A percentile compares a stretch with the other conserved stretches of the same genome.
These are phyloP conservation scores for Rhinolophus sinicus DNA, from an alignment of 2,113 vertebrate genomes.

Conservation along the genomic window DNA sequence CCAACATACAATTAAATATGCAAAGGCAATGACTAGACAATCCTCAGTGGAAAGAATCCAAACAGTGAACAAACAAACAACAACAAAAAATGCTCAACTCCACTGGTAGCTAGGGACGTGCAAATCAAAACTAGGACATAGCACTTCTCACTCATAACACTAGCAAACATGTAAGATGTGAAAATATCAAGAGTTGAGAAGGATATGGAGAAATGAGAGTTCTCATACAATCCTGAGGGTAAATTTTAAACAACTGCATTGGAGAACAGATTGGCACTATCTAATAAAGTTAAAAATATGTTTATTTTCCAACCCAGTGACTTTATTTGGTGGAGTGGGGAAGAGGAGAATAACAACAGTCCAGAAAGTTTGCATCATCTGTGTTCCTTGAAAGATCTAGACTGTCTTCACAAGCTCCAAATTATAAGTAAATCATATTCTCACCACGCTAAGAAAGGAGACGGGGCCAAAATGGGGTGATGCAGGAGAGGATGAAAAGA, in stretches of 20 bases:
- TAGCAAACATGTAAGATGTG: background rate
- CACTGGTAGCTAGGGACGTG: background rate
- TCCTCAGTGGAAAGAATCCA: background rate
- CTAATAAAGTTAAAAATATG: background rate
- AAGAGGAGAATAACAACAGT: too few relatives aligned
- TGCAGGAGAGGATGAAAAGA: background rate
- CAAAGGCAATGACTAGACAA: background rate
- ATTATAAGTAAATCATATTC: background rate
- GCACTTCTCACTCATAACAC: background rate
- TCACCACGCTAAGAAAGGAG: background rate
- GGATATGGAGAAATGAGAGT: background rate
- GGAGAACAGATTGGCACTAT: background rate
- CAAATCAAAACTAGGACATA: background rate
- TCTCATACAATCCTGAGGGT: too few relatives aligned
- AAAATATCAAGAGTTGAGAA: background rate
- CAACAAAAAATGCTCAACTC: background rate
- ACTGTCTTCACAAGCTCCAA: background rate
- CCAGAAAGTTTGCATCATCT: too few relatives aligned
- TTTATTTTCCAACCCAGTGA: background rate
- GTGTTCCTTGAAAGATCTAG: background rate
- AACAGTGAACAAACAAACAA: background rate
- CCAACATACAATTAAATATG: background rate
- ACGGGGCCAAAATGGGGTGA: background rate
- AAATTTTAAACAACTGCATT: background rate
- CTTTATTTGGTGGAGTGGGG: background rate